Conservation (phyloP, 2,888 invertebrate species). For the Oxytorus armatus region DNA sequence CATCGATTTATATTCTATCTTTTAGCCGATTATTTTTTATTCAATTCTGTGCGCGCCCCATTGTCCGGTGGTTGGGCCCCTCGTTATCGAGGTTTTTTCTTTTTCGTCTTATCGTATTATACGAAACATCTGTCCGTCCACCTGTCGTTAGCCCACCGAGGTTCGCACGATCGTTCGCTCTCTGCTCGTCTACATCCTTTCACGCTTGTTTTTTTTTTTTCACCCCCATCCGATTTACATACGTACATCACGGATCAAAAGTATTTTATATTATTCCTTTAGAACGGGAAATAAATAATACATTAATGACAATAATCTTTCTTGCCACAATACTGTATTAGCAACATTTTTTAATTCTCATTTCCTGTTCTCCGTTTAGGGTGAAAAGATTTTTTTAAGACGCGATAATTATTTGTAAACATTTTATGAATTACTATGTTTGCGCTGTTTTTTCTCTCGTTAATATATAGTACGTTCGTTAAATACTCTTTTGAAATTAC, state of each 20-base stretch:
- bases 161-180: not conserved
- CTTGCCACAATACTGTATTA: too few species aligned
- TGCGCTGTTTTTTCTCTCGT: too few species aligned
- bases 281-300: too few species aligned
- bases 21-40: not conserved
- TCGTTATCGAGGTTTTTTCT: not conserved
- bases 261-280: not conserved
- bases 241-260: not conserved
- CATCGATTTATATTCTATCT: not conserved
- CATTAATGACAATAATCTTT: too few species aligned
- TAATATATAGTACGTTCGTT: too few species aligned
- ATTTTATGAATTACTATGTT: too few species aligned
- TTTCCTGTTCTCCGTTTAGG: too few species aligned
- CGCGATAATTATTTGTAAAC: too few species aligned
- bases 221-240: not conserved
- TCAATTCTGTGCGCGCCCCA: not conserved
- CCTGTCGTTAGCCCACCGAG: slow-evolving; percentile 18
- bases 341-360: too few species aligned
- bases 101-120: not conserved
- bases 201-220: not conserved
- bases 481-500: too few species aligned
- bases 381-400: too few species aligned
- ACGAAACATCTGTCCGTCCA: slow-evolving; percentile 35
- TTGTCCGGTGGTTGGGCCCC: not conserved
- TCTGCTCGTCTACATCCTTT: not conserved